These are phyloP conservation scores for Hypolimnas misippus DNA, from an alignment of 2,888 invertebrate species.

Conservation along the genomic window DNA sequence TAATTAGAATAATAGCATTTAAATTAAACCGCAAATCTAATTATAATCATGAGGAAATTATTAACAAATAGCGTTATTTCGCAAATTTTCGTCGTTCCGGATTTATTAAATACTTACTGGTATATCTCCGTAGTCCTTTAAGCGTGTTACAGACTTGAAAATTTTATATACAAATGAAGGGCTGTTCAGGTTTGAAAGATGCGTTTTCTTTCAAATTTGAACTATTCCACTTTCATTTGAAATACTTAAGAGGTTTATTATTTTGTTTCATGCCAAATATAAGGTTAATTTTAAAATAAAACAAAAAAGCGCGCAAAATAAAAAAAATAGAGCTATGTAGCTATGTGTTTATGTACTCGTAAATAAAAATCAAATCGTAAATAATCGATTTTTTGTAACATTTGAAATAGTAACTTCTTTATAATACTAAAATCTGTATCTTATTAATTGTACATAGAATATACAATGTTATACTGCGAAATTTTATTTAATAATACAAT, in stretches of 20 bases:
- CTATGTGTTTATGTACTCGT: background rate
- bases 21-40: background rate
- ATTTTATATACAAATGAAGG: conserved; percentile 19
- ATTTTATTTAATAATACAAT: too few species aligned
- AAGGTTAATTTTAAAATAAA: background rate
- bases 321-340: background rate
- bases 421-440: too few species aligned
- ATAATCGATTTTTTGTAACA: too few species aligned
- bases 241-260: background rate
- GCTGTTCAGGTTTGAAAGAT: conserved; percentile 7
- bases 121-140: conserved; percentile 69
- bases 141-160: conserved; percentile 77
- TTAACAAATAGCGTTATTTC: background rate
- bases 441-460: too few species aligned
- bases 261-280: background rate
- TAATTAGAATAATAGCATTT: background rate
- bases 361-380: too few species aligned
- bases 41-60: background rate
- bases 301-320: background rate
- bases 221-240: background rate
- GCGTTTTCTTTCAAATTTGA: background rate
- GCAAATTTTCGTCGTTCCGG: background rate
- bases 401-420: too few species aligned
- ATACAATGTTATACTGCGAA: too few species aligned
- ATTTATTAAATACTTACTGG: conserved; percentile 62